Evolutionary conservation across 2,888 invertebrate genomes (phyloP).

Genomic region (Zeuzera pyrina): DNA sequence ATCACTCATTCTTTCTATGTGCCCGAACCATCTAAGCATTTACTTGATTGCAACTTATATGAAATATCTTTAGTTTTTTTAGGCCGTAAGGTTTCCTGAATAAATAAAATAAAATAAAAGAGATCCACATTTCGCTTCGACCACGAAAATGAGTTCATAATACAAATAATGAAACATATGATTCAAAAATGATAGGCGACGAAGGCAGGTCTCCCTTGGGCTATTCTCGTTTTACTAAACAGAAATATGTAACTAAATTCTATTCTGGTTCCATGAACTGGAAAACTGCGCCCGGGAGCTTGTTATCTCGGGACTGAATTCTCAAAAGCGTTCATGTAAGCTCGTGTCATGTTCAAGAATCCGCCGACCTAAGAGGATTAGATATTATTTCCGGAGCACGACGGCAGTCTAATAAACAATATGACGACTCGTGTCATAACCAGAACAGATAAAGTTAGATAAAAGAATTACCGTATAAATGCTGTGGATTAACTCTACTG

Average conservation of each 20-base stretch:
- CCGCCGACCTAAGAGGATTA: constrained; percentile 25
- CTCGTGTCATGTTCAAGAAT: constrained; percentile 22
- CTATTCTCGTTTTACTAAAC: constrained; percentile 33
- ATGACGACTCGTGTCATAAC: constrained; percentile 1
- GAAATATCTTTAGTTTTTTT: no score
- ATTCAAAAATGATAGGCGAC: constrained; percentile 6
- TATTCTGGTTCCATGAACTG: constrained; percentile 40
- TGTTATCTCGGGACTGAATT: constrained; percentile 15
- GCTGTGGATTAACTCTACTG: no score
- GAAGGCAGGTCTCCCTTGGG: constrained; percentile 8
- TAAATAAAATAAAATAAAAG: no score
- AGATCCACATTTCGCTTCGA: no score
- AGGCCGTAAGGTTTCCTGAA: no score
- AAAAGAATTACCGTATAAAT: no score
- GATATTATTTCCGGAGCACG: constrained; percentile 20
- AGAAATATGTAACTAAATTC: constrained; percentile 45
- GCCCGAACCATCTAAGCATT: no score
- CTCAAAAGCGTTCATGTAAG: constrained; percentile 21
- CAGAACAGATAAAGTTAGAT: no score
- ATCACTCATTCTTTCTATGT: no score
- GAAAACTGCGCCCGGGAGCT: constrained; percentile 33
- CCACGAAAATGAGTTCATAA: no score
- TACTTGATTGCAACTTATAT: no score
- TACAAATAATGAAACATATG: constrained; percentile 1
- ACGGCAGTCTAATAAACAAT: constrained; percentile 1